These are phyloP conservation scores for Pteruthius melanotis DNA, from an alignment of 2,113 vertebrate species.

Conservation along the genomic window DNA sequence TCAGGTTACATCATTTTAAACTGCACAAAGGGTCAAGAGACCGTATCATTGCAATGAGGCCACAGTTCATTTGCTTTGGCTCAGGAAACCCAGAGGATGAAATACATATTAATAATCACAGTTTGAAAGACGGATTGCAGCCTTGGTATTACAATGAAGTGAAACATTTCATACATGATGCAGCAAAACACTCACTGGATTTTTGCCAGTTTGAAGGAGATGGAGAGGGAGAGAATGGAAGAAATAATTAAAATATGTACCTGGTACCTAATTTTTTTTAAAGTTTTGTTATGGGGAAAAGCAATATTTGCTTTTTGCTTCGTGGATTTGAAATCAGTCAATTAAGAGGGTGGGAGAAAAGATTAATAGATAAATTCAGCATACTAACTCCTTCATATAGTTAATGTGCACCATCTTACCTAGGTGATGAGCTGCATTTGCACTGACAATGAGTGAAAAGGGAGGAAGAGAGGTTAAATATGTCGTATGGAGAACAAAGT, in stretches of 20 bases:
- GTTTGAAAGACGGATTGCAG: conserved; percentile 38
- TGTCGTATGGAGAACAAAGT: conserved; percentile 51
- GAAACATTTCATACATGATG: not conserved
- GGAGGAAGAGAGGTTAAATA: conserved; percentile 54
- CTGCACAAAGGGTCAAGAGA: conserved; percentile 54
- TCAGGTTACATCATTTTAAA: conserved; percentile 48
- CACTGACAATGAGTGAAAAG: not conserved
- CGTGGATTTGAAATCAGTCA: conserved; percentile 7
- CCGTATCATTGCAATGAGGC: conserved; percentile 22
- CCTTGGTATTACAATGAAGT: not conserved
- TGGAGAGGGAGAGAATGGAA: not conserved
- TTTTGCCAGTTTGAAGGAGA: not conserved
- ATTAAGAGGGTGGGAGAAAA: conserved; percentile 34
- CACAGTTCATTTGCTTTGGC: conserved; percentile 52
- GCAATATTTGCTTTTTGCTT: conserved; percentile 45
- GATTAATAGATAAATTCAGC: conserved; percentile 39
- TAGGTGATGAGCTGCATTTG: conserved; percentile 26
- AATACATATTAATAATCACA: conserved; percentile 50
- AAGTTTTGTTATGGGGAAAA: not conserved
- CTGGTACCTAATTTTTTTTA: not conserved
- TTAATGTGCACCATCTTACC: conserved; percentile 46
- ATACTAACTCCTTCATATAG: conserved; percentile 23
- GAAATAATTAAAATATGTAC: not conserved
- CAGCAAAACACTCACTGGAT: not conserved
- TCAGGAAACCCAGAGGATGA: conserved; percentile 27